A percentile compares a stretch with the other conserved stretches of the same genome.
These are phyloP conservation scores for Plusia festucae DNA, from an alignment of 2,888 invertebrate species.

Conservation along the genomic window DNA sequence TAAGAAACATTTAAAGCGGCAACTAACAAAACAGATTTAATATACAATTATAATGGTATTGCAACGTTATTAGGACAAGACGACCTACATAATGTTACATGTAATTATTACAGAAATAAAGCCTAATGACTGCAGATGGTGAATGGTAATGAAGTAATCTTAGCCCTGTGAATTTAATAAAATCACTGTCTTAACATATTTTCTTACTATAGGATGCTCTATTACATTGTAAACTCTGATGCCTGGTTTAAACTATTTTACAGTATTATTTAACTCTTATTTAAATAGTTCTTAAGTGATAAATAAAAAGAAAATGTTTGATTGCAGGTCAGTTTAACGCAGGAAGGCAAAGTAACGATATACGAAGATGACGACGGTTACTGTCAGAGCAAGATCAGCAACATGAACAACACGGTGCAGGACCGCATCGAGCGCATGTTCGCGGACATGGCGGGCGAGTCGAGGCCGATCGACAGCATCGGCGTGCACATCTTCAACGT, in stretches of 20 bases:
- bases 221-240: no score
- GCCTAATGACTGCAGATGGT: neutral
- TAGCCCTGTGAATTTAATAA: constrained; percentile 13
- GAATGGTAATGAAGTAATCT: constrained; percentile 9
- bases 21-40: constrained; percentile 5
- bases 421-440: constrained; percentile 96
- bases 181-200: neutral
- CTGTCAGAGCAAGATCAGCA: constrained; percentile 79
- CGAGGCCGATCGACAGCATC: constrained; percentile 86
- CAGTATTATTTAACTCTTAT: no score
- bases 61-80: constrained; percentile 39
- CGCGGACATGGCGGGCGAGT: constrained; percentile 91
- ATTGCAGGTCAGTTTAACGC: constrained; percentile 77
- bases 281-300: no score
- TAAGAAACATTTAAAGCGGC: constrained; percentile 6
- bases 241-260: no score
- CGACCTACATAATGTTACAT: constrained; percentile 21
- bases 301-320: neutral
- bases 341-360: constrained; percentile 74
- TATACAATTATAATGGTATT: constrained; percentile 21
- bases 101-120: constrained; percentile 26
- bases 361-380: constrained; percentile 83
- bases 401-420: constrained; percentile 92
- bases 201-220: neutral
- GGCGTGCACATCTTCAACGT: constrained; percentile 91